Percentiles rank a stretch among this genome's conserved stretches.
Conservation (phyloP, 2,113 vertebrate species). For the Microtus oregoni region DNA sequence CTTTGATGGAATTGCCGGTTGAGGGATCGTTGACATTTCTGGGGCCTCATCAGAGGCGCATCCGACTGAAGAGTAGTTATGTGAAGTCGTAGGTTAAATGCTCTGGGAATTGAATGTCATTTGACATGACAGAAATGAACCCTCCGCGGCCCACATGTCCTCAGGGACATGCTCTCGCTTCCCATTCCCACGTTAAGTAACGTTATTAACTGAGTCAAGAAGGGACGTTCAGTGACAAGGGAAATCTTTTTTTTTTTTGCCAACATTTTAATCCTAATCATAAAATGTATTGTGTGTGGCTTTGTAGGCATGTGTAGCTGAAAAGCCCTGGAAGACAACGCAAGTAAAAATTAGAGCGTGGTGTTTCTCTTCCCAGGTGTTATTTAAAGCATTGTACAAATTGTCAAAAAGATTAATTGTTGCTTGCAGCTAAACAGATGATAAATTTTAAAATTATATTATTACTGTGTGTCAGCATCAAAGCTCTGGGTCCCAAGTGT, state of each 20-base stretch:
- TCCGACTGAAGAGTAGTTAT: conserved; percentile 81
- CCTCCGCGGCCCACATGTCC: conserved; percentile 78
- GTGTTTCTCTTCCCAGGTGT: conserved; percentile 82
- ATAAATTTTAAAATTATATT: conserved; percentile 89
- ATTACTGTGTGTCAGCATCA: conserved; percentile 87
- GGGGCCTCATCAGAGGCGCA: conserved; percentile 67
- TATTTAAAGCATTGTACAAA: conserved; percentile 80
- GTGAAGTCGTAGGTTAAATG: conserved; percentile 89
- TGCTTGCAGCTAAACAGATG: conserved; percentile 89
- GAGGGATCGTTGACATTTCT: conserved; percentile 41
- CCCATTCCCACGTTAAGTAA: conserved; percentile 86
- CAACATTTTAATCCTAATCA: conserved; percentile 85
- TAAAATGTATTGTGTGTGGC: conserved; percentile 85
- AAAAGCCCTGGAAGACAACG: conserved; percentile 53
- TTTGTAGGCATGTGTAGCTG: conserved; percentile 60
- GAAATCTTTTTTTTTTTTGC: conserved; percentile 76
- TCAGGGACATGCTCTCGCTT: conserved; percentile 83
- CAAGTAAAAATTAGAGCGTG: conserved; percentile 79
- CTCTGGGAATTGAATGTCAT: conserved; percentile 88
- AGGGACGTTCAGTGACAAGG: conserved; percentile 62
- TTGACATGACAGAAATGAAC: conserved; percentile 86
- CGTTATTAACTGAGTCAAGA: conserved; percentile 88
- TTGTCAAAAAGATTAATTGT: conserved; percentile 89
- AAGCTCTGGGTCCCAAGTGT: conserved; percentile 88
- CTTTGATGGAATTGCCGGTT: neutral